Percentiles rank a stretch among this genome's conserved stretches.
Evolutionary conservation across 1,140 invertebrate species (phyloP).

Genomic region (Pectinophora gossypiella): DNA sequence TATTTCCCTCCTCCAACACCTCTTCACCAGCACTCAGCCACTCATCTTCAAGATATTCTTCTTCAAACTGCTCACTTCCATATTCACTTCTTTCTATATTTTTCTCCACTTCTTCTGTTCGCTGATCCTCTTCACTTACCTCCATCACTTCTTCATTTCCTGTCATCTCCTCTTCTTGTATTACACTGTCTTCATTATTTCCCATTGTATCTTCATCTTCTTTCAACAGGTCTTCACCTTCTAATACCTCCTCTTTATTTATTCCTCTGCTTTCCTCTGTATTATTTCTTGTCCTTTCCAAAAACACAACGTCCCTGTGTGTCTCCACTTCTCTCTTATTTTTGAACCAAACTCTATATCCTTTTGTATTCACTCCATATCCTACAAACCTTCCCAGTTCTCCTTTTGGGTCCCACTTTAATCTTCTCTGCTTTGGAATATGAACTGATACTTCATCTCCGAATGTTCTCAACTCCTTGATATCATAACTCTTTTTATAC

Average conservation of each 20-base stretch:
- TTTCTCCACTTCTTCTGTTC: not conserved
- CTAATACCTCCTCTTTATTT: no score
- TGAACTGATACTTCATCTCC: conserved; percentile 14
- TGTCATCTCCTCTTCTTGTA: not conserved
- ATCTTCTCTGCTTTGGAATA: conserved; percentile 19
- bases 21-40: no score
- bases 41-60: no score
- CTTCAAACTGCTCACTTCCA: no score
- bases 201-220: no score
- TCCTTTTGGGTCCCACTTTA: conserved; percentile 18
- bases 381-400: conserved; percentile 34
- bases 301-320: conserved; percentile 17
- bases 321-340: conserved; percentile 9
- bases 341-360: conserved; percentile 13
- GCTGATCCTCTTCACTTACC: no score
- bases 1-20: no score
- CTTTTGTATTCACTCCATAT: conserved; percentile 27
- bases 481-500: conserved; percentile 13
- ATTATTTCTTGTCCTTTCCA: not conserved
- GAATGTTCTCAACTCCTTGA: conserved; percentile 12
- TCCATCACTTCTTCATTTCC: not conserved
- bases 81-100: not conserved
- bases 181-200: no score
- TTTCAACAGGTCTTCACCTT: no score
- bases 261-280: no score